Evolutionary conservation across 2,888 invertebrate genomes (phyloP).

Genomic region (Lepeophtheirus nordmannii): DNA sequence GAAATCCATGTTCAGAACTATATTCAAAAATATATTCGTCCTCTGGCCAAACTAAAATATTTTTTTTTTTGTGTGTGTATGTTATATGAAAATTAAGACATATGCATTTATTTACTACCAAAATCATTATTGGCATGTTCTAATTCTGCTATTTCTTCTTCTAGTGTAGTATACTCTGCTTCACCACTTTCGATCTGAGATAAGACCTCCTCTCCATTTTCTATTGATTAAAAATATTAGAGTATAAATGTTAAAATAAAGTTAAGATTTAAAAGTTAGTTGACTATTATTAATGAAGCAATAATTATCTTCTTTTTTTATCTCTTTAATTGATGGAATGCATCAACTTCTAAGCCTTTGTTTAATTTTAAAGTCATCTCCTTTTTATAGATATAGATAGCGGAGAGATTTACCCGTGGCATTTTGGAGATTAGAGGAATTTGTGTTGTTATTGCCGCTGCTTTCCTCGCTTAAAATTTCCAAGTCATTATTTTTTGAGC

Average conservation of each 20-base stretch:
- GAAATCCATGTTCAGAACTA: slow-evolving; percentile 87
- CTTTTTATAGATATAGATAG: neutral
- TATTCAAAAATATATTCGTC: slow-evolving; percentile 96
- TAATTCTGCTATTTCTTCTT: neutral
- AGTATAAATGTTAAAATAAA: neutral
- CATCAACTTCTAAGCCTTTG: too few species aligned
- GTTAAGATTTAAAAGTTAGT: too few species aligned
- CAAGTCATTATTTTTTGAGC: neutral
- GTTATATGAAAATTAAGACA: neutral
- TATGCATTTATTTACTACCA: neutral
- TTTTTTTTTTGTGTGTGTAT: neutral
- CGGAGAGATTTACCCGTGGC: neutral
- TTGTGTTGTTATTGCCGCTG: neutral
- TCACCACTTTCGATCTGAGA: neutral
- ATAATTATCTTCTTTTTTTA: too few species aligned
- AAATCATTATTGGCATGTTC: neutral
- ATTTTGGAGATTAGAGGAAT: neutral
- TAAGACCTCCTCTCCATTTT: neutral
- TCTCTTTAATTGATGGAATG: too few species aligned
- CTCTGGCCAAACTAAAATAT: slow-evolving; percentile 46
- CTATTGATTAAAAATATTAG: neutral
- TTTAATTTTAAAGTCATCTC: too few species aligned
- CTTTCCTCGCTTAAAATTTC: too few species aligned
- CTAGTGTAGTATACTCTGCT: neutral
- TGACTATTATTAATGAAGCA: too few species aligned